phyloP scores from a whole-genome alignment of 2,888 invertebrate species.

The Lasioglossum malachurum region DNA sequence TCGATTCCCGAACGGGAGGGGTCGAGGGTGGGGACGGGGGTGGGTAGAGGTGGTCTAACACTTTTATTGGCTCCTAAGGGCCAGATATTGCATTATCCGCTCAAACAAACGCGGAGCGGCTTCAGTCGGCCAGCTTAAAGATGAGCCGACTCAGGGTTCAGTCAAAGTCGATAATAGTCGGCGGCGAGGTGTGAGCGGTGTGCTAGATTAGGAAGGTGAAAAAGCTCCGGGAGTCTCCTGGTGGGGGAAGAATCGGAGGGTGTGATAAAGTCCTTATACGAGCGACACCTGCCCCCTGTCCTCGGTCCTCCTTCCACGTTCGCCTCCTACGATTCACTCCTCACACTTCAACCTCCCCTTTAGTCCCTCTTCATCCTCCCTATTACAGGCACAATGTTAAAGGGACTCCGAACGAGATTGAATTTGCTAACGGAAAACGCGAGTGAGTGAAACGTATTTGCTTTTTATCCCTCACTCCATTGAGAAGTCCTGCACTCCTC shows the following conservation, averaged over 20 bases:
- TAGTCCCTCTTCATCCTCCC: slow-evolving; percentile 81
- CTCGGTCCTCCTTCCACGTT: slow-evolving; percentile 61
- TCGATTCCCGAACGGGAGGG: slow-evolving; percentile 64
- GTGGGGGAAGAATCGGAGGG: slow-evolving; percentile 65
- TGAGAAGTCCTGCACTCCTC: slow-evolving; percentile 76
- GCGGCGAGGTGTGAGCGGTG: slow-evolving; percentile 74
- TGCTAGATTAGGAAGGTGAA: slow-evolving; percentile 73
- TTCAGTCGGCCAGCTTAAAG: slow-evolving; percentile 77
- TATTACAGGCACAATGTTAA: slow-evolving; percentile 84
- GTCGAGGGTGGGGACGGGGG: not conserved
- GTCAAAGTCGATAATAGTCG: slow-evolving; percentile 80
- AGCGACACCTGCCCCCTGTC: slow-evolving; percentile 80
- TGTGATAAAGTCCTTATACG: slow-evolving; percentile 83
- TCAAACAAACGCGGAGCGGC: slow-evolving; percentile 76
- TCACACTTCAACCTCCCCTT: slow-evolving; percentile 71
- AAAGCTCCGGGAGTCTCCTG: slow-evolving; percentile 60
- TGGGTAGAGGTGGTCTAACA: slow-evolving; percentile 36
- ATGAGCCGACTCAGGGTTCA: slow-evolving; percentile 76
- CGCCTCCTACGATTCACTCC: slow-evolving; percentile 69
- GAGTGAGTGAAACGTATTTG: slow-evolving; percentile 84
- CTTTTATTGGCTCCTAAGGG: slow-evolving; percentile 77
- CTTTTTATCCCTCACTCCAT: slow-evolving; percentile 83
- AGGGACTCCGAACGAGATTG: slow-evolving; percentile 84
- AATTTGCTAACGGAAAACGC: slow-evolving; percentile 84
- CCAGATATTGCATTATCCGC: slow-evolving; percentile 79